Conservation (phyloP, 2,888 invertebrate species). For the Arrhopalites spinosus region DNA sequence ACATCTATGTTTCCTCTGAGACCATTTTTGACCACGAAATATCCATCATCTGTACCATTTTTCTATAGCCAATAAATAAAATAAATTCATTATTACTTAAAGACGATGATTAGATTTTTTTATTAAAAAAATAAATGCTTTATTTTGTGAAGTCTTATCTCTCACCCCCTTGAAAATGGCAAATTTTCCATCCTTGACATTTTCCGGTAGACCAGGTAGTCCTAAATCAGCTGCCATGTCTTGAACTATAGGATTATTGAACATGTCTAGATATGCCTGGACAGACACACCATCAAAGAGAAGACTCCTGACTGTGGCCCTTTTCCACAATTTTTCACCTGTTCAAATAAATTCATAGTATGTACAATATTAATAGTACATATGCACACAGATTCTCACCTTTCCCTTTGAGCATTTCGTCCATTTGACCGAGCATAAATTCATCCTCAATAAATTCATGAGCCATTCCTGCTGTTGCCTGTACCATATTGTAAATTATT, state of each 20-base stretch:
- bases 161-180: slow-evolving; percentile 44
- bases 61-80: slow-evolving; percentile 25
- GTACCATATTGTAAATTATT: not conserved
- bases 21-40: slow-evolving; percentile 40
- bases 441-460: slow-evolving; percentile 36
- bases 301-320: slow-evolving; percentile 43
- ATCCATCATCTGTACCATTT: slow-evolving; percentile 44
- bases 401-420: slow-evolving; percentile 40
- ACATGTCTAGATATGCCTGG: slow-evolving; percentile 44
- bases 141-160: not conserved
- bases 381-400: slow-evolving; percentile 44
- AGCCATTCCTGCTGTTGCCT: not conserved
- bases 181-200: slow-evolving; percentile 46
- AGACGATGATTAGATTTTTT: not conserved
- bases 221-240: slow-evolving; percentile 30
- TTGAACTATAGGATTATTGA: slow-evolving; percentile 32
- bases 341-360: too few relatives aligned
- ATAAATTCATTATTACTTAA: slow-evolving; percentile 2
- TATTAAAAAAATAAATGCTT: not conserved
- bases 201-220: slow-evolving; percentile 39
- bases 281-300: slow-evolving; percentile 46
- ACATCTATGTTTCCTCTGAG: not conserved
- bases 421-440: slow-evolving; percentile 41
- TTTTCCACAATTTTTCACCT: slow-evolving; percentile 36
- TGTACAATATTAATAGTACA: too few relatives aligned